phyloP scores from a whole-genome alignment of 2,888 invertebrate genomes.

The Coremacera marginata region DNA sequence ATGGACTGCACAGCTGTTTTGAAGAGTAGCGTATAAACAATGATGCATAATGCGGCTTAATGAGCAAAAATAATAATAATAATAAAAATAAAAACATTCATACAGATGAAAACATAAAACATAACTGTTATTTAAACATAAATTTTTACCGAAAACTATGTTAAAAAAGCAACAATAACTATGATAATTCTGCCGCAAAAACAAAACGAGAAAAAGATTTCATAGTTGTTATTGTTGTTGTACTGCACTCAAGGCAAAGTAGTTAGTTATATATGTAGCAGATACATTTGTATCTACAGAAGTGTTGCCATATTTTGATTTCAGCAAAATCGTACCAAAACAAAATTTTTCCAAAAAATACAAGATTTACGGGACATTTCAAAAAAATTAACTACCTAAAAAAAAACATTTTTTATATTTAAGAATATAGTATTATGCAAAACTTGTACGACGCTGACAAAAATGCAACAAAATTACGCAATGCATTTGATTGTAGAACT shows the following conservation, averaged over 20 bases:
- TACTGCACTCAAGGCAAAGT: neutral
- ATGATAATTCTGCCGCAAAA: neutral
- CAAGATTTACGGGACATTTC: too few species aligned
- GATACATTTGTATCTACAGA: neutral
- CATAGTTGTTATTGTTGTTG: neutral
- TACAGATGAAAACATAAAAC: neutral
- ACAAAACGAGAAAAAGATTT: neutral
- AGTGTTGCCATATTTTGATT: too few species aligned
- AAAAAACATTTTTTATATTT: too few species aligned
- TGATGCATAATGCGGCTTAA: neutral
- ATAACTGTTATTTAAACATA: conserved; percentile 9
- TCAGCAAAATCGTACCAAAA: too few species aligned
- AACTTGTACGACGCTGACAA: too few species aligned
- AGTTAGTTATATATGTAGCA: neutral
- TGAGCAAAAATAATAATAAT: neutral
- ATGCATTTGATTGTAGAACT: too few species aligned
- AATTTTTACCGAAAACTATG: neutral
- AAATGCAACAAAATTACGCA: too few species aligned
- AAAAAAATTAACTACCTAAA: too few species aligned
- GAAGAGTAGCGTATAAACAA: neutral
- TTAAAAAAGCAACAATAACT: neutral
- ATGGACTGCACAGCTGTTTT: conserved; percentile 4
- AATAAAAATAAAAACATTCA: neutral
- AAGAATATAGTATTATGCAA: too few species aligned
- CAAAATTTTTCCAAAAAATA: too few species aligned